phyloP scores from a whole-genome alignment of 2,113 vertebrate species.

The Pangasianodon gigas region DNA sequence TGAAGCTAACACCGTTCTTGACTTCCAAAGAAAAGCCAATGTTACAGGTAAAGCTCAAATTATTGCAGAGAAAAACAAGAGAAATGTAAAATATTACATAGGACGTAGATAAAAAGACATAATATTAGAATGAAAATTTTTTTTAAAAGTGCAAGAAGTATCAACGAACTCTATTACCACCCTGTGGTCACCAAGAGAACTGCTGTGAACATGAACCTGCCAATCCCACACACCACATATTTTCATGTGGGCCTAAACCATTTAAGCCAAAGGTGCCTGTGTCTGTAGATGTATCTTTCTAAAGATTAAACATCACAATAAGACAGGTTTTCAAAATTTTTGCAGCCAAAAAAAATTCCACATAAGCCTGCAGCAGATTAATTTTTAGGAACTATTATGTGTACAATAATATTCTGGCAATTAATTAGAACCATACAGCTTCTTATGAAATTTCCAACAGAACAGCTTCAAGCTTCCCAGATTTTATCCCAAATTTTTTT shows the following conservation, averaged over 20 bases:
- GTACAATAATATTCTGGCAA: background rate
- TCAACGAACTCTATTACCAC: constrained; percentile 33
- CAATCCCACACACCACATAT: background rate
- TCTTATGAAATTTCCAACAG: background rate
- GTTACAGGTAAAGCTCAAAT: background rate
- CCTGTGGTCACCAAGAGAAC: constrained; percentile 27
- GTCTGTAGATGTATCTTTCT: background rate
- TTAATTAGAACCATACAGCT: background rate
- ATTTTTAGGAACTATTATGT: background rate
- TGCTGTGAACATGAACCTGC: background rate
- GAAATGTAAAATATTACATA: background rate
- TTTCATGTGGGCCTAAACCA: background rate
- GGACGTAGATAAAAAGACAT: background rate
- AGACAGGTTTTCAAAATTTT: too few relatives aligned
- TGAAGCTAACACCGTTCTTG: background rate
- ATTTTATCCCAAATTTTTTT: background rate
- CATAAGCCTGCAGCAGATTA: background rate
- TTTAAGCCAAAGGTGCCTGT: background rate
- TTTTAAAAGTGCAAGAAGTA: background rate
- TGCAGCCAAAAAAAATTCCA: too few relatives aligned
- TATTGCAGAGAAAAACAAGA: background rate
- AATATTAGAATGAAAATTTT: background rate
- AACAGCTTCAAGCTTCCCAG: background rate
- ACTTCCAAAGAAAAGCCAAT: background rate
- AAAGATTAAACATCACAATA: background rate